These are phyloP conservation scores for Trachythela sp. DNA, from an alignment of 64 coral and sea anemone genomes.

Conservation along the genomic window DNA sequence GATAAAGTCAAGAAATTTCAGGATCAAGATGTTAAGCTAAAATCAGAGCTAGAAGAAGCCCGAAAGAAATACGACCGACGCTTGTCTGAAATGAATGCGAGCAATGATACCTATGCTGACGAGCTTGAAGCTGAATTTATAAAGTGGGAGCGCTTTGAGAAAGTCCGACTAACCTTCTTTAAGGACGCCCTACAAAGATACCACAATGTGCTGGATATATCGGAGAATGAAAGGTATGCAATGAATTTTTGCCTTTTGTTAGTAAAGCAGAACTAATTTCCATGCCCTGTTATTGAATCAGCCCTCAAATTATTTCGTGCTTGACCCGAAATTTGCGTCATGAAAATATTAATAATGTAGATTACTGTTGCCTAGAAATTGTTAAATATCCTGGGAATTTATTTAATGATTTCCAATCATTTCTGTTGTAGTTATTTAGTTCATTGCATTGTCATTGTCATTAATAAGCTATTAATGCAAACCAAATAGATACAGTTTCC, in stretches of 20 bases:
- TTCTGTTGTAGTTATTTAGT: too few relatives aligned
- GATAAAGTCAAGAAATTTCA: slow-evolving; percentile 14
- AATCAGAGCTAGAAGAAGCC: neutral
- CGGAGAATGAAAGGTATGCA: slow-evolving; percentile 14
- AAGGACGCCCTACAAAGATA: slow-evolving; percentile 7
- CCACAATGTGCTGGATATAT: slow-evolving; percentile 5
- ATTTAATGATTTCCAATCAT: too few relatives aligned
- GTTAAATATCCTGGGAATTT: too few relatives aligned
- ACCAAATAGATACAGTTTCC: too few relatives aligned
- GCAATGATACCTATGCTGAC: neutral
- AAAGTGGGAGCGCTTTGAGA: slow-evolving; percentile 5
- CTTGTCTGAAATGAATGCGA: neutral
- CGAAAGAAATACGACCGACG: slow-evolving; percentile 18
- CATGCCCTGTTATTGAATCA: neutral
- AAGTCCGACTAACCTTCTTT: neutral
- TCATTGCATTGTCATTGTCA: too few relatives aligned
- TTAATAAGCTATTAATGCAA: too few relatives aligned
- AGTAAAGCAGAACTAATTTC: neutral
- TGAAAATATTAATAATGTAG: too few relatives aligned
- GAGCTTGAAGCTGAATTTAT: neutral
- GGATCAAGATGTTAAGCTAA: neutral
- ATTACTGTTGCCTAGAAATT: too few relatives aligned
- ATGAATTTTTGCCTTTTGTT: neutral
- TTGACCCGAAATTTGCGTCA: neutral
- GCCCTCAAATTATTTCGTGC: neutral